Base-by-base conservation (phyloP, 1,140 invertebrate genomes). In the Sminthurides bifidus region DNA sequence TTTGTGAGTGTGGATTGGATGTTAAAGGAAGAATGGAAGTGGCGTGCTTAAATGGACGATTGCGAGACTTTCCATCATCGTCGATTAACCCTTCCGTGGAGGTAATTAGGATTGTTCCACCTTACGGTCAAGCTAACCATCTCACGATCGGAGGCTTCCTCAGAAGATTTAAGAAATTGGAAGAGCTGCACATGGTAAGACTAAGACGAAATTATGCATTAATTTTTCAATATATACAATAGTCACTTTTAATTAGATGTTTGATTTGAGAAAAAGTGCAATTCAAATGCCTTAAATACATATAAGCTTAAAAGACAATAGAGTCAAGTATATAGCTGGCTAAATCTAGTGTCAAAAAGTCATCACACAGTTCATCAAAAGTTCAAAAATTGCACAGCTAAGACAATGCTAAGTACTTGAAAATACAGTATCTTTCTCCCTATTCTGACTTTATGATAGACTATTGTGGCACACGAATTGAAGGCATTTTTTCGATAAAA, bases 111-210 rank as follows among this genome's bases (percentile, higher is more conserved):
- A 81, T 89, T 40, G 75, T 79, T 0, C 81, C 84, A 0, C 82
- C 84, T 1, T 68, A 75, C 17, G 69, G 76, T 33, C 70, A 73
- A 54, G 74, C 74, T 14, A 87, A 87, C 68, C 70, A 72, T 40
- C 72, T 88, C 10, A 83, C 81, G 1, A 81, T 88, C 55, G 83
- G 84, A 1, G 78, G 84, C 27, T 78, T 84, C 35, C 84, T 84
- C 69, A 74, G 76, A 14, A 73, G 77, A 50, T 84, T 85, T 66
- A 71, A 71, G 37, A 74, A 79, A 45, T 72, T 89, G 26, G 78
- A 82, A 68, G 82, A 86, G 68, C 71, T 89, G 1, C 80, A 81
- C 63, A 85, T 89, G 35, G 80, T 79, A 1, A 58, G 59, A n/a
- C n/a, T n/a, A n/a, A n/a, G n/a, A n/a, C n/a, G n/a, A n/a, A n/a